Conservation (phyloP, 1,140 invertebrate genomes). For the Drosophila dunni region DNA sequence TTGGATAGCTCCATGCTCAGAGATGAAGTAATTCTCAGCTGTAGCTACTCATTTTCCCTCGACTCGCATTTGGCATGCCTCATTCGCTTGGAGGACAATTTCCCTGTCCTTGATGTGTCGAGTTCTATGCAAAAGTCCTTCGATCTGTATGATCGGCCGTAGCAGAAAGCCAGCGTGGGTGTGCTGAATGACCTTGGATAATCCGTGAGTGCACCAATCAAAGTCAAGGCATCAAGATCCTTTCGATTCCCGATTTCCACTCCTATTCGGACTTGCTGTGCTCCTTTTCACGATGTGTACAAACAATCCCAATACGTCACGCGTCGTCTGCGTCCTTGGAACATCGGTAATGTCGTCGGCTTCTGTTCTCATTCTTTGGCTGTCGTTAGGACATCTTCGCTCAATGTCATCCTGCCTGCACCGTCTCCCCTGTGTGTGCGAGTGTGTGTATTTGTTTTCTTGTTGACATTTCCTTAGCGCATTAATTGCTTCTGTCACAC, state of each 20-base stretch:
- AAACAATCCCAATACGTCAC: constrained; percentile 78
- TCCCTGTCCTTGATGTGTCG: constrained; percentile 55
- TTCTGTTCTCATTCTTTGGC: constrained; percentile 69
- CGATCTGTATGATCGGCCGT: constrained; percentile 17
- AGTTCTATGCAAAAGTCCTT: constrained; percentile 38
- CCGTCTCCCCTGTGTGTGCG: constrained; percentile 9
- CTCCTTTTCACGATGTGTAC: constrained; percentile 70
- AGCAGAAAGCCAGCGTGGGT: constrained; percentile 42
- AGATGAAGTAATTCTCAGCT: constrained; percentile 69
- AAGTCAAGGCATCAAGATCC: constrained; percentile 63
- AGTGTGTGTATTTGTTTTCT: constrained; percentile 15
- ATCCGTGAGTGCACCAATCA: constrained; percentile 49
- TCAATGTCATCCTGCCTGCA: constrained; percentile 66
- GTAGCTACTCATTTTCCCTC: constrained; percentile 15
- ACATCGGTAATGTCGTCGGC: constrained; percentile 26
- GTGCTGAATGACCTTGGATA: constrained; percentile 57
- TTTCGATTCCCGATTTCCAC: neutral
- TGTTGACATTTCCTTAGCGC: constrained; percentile 73
- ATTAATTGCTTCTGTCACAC: constrained; percentile 80
- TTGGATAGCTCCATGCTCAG: constrained; percentile 1
- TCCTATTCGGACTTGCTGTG: constrained; percentile 41
- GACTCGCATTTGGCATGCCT: constrained; percentile 46
- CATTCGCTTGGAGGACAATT: constrained; percentile 41
- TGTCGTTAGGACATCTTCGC: constrained; percentile 43
- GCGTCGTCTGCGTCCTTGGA: constrained; percentile 71